Evolutionary conservation across 2,113 vertebrate genomes (phyloP).

Genomic region (Petromus typicus): DNA sequence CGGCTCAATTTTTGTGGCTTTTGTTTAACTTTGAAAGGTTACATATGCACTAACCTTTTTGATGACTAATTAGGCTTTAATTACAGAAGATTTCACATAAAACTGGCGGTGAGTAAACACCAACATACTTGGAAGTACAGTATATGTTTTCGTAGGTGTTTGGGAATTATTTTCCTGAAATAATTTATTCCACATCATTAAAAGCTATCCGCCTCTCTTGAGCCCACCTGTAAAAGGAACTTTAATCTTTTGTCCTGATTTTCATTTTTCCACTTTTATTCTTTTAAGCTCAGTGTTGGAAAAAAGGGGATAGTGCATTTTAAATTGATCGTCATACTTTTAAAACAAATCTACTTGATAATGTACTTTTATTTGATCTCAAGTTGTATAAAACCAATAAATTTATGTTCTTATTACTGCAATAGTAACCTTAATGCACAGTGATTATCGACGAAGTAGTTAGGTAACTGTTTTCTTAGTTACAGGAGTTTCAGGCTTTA

Average conservation of each 20-base stretch:
- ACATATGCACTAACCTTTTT: conserved; percentile 84
- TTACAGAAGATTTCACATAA: conserved; percentile 78
- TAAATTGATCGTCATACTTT: conserved; percentile 86
- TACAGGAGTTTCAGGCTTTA: conserved; percentile 85
- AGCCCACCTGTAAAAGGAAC: conserved; percentile 60
- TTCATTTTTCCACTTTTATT: conserved; percentile 71
- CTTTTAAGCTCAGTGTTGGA: conserved; percentile 70
- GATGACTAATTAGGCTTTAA: conserved; percentile 83
- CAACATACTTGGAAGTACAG: conserved; percentile 67
- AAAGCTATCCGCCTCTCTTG: conserved; percentile 53
- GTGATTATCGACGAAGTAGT: conserved; percentile 88
- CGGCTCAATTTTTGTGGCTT: conserved; percentile 81
- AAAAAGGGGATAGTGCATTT: conserved; percentile 86
- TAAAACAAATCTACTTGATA: conserved; percentile 86
- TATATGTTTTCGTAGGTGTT: conserved; percentile 65
- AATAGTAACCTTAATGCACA: conserved; percentile 85
- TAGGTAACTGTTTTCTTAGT: conserved; percentile 86
- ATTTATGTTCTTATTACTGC: conserved; percentile 88
- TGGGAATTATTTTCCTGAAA: conserved; percentile 66
- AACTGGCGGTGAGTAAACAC: conserved; percentile 72
- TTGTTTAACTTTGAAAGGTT: conserved; percentile 83
- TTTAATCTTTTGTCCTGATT: conserved; percentile 66
- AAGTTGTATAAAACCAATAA: conserved; percentile 88
- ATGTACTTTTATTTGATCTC: conserved; percentile 89
- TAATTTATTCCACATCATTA: conserved; percentile 77